A percentile compares a stretch with the other conserved stretches of the same genome.
Evolutionary conservation across 2,888 invertebrate species (phyloP).

Genomic region (Nasonia oneida): DNA sequence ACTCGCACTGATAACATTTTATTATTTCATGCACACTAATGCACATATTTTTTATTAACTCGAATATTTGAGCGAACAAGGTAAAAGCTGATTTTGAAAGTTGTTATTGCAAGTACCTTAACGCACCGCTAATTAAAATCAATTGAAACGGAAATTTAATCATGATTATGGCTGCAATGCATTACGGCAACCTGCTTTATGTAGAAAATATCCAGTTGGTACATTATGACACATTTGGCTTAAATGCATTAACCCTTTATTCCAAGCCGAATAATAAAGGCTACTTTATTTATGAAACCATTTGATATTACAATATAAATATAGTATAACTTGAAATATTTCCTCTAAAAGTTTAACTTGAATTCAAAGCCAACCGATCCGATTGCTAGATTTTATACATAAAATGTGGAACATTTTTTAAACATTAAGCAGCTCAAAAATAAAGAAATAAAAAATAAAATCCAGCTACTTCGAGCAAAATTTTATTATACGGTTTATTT

Average conservation of each 20-base stretch:
- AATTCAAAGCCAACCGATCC: neutral
- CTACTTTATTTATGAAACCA: neutral
- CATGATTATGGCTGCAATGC: neutral
- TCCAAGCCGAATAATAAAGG: neutral
- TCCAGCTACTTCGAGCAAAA: no score
- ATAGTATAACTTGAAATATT: neutral
- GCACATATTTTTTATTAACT: neutral
- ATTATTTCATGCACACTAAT: neutral
- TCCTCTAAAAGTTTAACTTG: neutral
- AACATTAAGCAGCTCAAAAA: no score
- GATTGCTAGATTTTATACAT: neutral
- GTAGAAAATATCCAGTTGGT: neutral
- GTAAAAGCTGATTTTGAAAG: neutral
- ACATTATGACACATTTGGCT: neutral
- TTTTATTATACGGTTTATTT: no score
- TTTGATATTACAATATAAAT: neutral
- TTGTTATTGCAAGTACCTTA: neutral
- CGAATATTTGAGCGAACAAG: neutral
- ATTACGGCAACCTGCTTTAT: slow-evolving; percentile 1
- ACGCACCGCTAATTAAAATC: slow-evolving; percentile 2
- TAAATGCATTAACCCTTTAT: slow-evolving; percentile 3
- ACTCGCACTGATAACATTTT: neutral
- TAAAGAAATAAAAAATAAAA: no score
- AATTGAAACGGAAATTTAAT: slow-evolving; percentile 25
- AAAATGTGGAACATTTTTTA: neutral